Percentiles rank a stretch among this genome's conserved stretches.
Evolutionary conservation across 2,797 vertebrate species (phyloP).

Genomic region (Urophycis tenuis): DNA sequence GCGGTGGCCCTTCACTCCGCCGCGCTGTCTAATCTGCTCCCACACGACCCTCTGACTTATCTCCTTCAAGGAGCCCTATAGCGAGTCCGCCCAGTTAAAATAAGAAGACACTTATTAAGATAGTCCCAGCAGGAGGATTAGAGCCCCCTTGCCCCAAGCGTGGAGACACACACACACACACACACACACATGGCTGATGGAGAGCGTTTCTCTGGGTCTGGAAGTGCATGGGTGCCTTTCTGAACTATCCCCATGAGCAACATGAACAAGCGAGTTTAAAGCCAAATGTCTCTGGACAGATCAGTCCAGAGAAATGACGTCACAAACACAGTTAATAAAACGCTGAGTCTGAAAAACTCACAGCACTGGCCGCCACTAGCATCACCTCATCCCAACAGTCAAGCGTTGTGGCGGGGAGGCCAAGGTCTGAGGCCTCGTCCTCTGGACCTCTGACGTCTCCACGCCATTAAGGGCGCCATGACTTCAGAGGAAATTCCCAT

Average conservation of each 20-base stretch:
- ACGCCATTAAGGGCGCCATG: not conserved
- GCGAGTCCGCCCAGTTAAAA: constrained; percentile 35
- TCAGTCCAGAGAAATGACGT: not conserved
- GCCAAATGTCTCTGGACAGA: not conserved
- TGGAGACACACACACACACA: not conserved
- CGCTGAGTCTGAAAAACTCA: not conserved
- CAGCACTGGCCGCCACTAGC: not conserved
- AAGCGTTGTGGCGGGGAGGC: too few species aligned
- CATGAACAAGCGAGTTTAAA: not conserved
- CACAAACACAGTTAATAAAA: too few species aligned
- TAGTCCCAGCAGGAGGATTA: constrained; percentile 3
- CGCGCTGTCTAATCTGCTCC: constrained; percentile 43
- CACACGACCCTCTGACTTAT: constrained; percentile 44
- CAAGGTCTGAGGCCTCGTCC: not conserved
- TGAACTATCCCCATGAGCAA: too few species aligned
- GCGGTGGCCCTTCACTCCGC: constrained; percentile 28
- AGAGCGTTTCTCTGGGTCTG: not conserved
- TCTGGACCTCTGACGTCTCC: not conserved
- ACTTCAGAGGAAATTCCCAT: not conserved
- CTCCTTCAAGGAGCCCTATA: constrained; percentile 20
- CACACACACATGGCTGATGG: too few species aligned
- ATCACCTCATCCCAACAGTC: too few species aligned
- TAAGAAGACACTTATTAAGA: constrained; percentile 31
- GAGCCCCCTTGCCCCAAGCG: not conserved
- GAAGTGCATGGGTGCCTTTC: not conserved